phyloP scores from a whole-genome alignment of 1,140 invertebrate genomes.

The Ceratoteleas bidentatus region DNA sequence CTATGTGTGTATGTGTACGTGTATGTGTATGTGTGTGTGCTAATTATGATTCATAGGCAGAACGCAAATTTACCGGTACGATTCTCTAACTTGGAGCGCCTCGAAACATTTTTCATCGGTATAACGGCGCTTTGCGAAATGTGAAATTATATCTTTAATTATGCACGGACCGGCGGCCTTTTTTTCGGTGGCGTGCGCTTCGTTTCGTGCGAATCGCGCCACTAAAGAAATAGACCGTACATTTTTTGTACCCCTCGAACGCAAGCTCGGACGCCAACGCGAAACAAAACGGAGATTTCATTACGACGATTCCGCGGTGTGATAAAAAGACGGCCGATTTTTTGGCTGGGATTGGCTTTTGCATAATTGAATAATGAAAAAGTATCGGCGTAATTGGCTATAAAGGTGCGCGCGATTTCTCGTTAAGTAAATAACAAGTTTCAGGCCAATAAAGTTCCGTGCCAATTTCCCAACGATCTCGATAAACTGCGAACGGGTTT shows the following conservation, averaged over 20 bases:
- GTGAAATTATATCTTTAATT: slow-evolving; percentile 46
- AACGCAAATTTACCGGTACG: slow-evolving; percentile 54
- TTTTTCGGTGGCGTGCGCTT: slow-evolving; percentile 13
- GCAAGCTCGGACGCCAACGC: no score
- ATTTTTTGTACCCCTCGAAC: background rate
- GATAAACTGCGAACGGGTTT: no score
- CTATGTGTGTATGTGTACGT: no score
- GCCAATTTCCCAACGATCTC: no score
- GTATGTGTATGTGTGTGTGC: slow-evolving; percentile 49
- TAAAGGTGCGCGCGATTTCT: slow-evolving; percentile 1
- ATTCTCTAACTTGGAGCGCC: slow-evolving; percentile 45
- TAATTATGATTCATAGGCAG: slow-evolving; percentile 58
- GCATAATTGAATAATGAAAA: no score
- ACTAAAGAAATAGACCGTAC: slow-evolving; percentile 2
- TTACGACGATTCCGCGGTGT: background rate
- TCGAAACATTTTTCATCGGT: slow-evolving; percentile 57
- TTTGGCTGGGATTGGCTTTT: no score
- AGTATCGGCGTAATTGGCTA: background rate
- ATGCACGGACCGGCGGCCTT: slow-evolving; percentile 19
- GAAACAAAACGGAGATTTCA: background rate
- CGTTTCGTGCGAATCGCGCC: slow-evolving; percentile 16
- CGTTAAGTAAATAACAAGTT: slow-evolving; percentile 14
- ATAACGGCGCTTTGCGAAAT: slow-evolving; percentile 43
- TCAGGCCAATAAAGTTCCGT: no score
- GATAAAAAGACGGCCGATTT: no score